phyloP scores from a whole-genome alignment of 2,888 invertebrate genomes.

The Megamerina dolium region DNA sequence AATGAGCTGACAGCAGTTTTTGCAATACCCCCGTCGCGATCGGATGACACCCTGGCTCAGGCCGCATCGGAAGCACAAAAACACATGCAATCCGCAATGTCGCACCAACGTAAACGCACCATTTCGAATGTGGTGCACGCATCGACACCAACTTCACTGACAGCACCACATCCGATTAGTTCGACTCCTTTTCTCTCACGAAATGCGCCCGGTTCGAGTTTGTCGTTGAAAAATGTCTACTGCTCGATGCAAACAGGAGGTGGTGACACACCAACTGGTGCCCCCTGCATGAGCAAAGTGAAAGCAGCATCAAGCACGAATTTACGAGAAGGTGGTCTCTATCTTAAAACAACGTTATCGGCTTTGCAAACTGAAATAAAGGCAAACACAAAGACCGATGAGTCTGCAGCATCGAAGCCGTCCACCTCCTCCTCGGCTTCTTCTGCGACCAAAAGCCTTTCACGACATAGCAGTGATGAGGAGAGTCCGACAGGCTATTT shows the following conservation, averaged over 20 bases:
- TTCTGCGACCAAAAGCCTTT: constrained; percentile 31
- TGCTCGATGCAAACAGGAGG: constrained; percentile 15
- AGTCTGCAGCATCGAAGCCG: constrained; percentile 19
- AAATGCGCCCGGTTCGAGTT: constrained; percentile 43
- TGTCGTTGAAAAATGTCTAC: constrained; percentile 24
- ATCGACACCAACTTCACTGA: constrained; percentile 25
- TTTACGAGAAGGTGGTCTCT: constrained; percentile 46
- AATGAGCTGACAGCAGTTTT: constrained; percentile 35
- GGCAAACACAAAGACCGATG: constrained; percentile 16
- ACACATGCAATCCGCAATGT: constrained; percentile 54
- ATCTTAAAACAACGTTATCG: constrained; percentile 52
- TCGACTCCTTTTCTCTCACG: constrained; percentile 63
- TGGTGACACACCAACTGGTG: neutral
- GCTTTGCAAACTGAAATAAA: constrained; percentile 53
- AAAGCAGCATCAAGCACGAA: constrained; percentile 51
- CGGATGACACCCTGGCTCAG: constrained; percentile 67
- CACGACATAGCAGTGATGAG: constrained; percentile 40
- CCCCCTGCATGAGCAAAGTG: constrained; percentile 8
- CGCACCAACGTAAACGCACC: constrained; percentile 55
- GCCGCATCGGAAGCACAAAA: constrained; percentile 46
- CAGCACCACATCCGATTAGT: constrained; percentile 35
- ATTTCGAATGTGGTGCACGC: constrained; percentile 48
- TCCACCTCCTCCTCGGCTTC: constrained; percentile 21
- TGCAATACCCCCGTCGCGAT: constrained; percentile 68
- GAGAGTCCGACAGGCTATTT: constrained; percentile 36